Evolutionary conservation across 2,888 invertebrate species (phyloP), one percentile per base, ranked within the genome.

Genomic region (Cynaeus angustus): DNA sequence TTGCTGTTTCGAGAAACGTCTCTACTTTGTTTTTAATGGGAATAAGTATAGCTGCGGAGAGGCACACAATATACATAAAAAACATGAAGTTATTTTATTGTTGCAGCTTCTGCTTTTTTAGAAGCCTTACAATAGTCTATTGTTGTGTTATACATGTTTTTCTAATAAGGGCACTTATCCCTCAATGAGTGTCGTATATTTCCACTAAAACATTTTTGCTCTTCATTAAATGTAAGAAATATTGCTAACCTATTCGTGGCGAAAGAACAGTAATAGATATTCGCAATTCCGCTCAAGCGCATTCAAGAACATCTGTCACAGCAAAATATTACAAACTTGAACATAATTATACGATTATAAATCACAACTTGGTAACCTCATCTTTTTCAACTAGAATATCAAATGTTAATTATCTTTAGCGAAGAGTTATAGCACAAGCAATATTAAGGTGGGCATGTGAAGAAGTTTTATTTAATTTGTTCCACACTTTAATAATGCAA

Each of bases 61-160:
- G 53, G 53, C 33, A 9, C 33, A 53, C n/a, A 10, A 13, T 7
- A 41, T 26, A 41, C 37, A 13, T 53, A 13, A 14, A 43, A 38
- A 56, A 55, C 8, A 16, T 26, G 8, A 4, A 41, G 41, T 21
- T 26, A 43, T 56, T 56, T 38, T 41, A 43, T 26, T 41, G 41
- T 56, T 21, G 10, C 13, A 41, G 53, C 37, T 53, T 53, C 53
- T 33, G 41, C 56, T 41, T 43, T 41, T 56, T 41, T 43, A 56
- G 56, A 12, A 41, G 21, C 1, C 6, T 1, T 41, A 38, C 21
- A 56, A 41, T 56, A 41, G 21, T 56, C 56, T 41, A 56, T 43
- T 56, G 56, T 41, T 26, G 21, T 56, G 56, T 56, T 10, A 9
- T 3, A 8, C 38, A 16, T 41, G 9, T 56, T 26, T 26, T 21